Conservation (phyloP, 2,797 vertebrate genomes). For the Anomalospiza imberbis region DNA sequence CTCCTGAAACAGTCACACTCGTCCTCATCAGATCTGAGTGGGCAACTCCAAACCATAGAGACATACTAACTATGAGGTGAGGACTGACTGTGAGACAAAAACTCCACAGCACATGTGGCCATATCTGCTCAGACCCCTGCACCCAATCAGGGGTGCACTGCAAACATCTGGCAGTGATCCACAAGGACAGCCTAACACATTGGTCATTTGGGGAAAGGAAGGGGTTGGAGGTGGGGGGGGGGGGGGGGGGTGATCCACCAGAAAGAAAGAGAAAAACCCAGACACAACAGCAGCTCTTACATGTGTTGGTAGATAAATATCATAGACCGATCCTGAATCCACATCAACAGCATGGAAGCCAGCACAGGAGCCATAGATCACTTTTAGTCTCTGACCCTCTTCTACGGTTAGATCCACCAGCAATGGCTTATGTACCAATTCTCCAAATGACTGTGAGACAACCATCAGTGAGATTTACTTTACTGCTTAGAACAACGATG, state of each 20-base stretch:
- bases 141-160: not conserved
- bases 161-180: not conserved
- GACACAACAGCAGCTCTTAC: conserved; percentile 69
- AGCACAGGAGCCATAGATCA: conserved; percentile 88
- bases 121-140: not conserved
- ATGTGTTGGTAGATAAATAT: conserved; percentile 91
- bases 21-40: not conserved
- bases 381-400: conserved; percentile 89
- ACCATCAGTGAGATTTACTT: not conserved
- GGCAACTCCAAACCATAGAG: not conserved
- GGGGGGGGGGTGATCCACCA: fast-evolving
- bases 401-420: conserved; percentile 89
- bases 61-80: not conserved
- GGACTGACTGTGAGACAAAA: not conserved
- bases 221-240: fast-evolving
- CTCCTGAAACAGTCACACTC: not conserved
- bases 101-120: not conserved
- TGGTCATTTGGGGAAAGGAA: not conserved
- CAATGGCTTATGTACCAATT: conserved; percentile 86
- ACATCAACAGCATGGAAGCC: conserved; percentile 91
- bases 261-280: not conserved
- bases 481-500: not conserved
- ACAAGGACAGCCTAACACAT: not conserved
- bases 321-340: conserved; percentile 89
- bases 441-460: conserved; percentile 84